Conservation (phyloP, 2,888 invertebrate species). For the Torymus auratus region DNA sequence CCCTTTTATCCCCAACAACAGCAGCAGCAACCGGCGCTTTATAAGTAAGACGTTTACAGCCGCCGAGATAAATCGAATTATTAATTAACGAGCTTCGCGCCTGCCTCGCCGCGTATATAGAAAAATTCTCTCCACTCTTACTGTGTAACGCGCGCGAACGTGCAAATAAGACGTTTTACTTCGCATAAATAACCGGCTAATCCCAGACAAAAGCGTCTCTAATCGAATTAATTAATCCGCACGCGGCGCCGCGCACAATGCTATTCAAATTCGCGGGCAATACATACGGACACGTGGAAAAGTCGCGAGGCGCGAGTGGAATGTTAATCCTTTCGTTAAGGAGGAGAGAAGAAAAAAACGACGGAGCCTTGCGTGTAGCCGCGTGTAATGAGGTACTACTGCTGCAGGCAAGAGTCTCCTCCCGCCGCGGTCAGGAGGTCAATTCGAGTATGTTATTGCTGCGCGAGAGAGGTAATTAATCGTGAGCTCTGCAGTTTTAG, state of each 20-base stretch:
- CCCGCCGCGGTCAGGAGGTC: too few species aligned
- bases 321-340: conserved; percentile 18
- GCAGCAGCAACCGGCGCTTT: neutral
- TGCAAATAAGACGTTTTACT: conserved; percentile 13
- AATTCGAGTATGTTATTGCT: too few species aligned
- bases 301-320: neutral
- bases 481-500: too few species aligned
- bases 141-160: neutral
- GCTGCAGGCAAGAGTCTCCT: too few species aligned
- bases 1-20: neutral
- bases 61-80: conserved; percentile 17
- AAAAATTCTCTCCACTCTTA: neutral
- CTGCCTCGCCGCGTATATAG: too few species aligned
- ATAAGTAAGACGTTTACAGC: too few species aligned
- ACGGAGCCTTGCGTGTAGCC: neutral
- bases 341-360: neutral
- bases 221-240: conserved; percentile 41
- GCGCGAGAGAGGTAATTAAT: too few species aligned
- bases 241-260: too few species aligned
- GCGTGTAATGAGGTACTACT: neutral
- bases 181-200: conserved; percentile 1
- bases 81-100: conserved; percentile 18
- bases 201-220: neutral
- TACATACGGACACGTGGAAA: neutral
- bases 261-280: too few species aligned